phyloP scores from a whole-genome alignment of 2,888 invertebrate species.

The Ypsolopha scabrella region DNA sequence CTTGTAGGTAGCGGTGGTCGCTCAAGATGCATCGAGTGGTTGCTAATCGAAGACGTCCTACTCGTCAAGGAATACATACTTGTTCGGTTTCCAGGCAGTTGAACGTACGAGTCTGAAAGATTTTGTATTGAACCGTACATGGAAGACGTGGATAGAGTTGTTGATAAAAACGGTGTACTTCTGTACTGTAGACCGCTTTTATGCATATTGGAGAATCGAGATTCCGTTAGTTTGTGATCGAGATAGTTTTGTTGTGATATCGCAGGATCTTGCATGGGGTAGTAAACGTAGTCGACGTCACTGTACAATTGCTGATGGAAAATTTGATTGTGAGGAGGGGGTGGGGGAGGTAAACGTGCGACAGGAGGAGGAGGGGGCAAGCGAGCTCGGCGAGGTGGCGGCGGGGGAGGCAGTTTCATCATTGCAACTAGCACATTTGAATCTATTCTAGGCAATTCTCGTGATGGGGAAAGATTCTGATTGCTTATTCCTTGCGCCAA shows the following conservation, averaged over 20 bases:
- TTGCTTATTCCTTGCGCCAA: conserved; percentile 59
- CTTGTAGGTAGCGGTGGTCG: conserved; percentile 74
- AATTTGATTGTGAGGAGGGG: conserved; percentile 86
- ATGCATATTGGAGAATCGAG: conserved; percentile 72
- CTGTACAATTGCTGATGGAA: conserved; percentile 92
- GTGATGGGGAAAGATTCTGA: conserved; percentile 53
- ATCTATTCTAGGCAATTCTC: conserved; percentile 48
- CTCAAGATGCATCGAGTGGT: conserved; percentile 75
- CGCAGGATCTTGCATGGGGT: conserved; percentile 89
- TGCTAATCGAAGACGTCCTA: conserved; percentile 66
- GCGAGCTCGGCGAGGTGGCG: conserved; percentile 69
- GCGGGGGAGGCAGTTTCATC: conserved; percentile 71
- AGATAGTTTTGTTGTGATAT: conserved; percentile 92
- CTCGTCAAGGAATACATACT: conserved; percentile 75
- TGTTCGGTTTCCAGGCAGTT: conserved; percentile 72
- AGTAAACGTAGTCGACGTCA: conserved; percentile 92
- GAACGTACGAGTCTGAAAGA: conserved; percentile 80
- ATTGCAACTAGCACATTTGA: conserved; percentile 70
- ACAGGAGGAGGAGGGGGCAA: conserved; percentile 78
- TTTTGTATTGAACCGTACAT: conserved; percentile 86
- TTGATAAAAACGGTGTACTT: conserved; percentile 83
- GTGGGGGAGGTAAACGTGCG: conserved; percentile 75
- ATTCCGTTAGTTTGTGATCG: conserved; percentile 86
- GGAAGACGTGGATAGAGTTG: conserved; percentile 74
- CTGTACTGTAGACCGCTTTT: conserved; percentile 83